phyloP scores from a whole-genome alignment of 1,140 invertebrate genomes.

The Pogonomyrmex barbatus region DNA sequence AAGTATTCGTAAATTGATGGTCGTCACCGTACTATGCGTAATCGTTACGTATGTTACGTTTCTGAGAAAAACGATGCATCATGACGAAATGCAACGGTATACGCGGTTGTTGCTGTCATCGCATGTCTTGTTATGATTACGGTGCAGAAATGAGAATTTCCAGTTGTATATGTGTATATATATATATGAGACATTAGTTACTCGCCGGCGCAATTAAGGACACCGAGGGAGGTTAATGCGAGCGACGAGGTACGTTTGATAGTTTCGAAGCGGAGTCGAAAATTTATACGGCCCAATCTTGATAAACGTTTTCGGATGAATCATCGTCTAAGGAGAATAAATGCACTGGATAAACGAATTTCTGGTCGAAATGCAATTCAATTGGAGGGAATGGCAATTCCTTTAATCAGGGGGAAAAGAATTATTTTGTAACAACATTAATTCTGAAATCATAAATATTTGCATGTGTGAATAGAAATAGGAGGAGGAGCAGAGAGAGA shows the following conservation, averaged over 20 bases:
- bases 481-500: too few species aligned
- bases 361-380: background rate
- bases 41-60: conserved; percentile 34
- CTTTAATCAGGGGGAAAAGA: background rate
- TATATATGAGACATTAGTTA: conserved; percentile 47
- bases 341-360: background rate
- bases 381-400: background rate
- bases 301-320: background rate
- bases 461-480: background rate
- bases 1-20: conserved; percentile 29
- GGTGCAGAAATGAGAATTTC: conserved; percentile 64
- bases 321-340: conserved; percentile 1
- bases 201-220: conserved; percentile 63
- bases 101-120: conserved; percentile 48
- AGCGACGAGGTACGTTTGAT: background rate
- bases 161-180: background rate
- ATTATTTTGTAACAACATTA: conserved; percentile 6
- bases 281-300: conserved; percentile 9
- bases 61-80: conserved; percentile 47
- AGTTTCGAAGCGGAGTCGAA: background rate
- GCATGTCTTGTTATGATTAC: conserved; percentile 57
- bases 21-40: conserved; percentile 20
- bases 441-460: background rate
- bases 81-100: conserved; percentile 32
- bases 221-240: conserved; percentile 19